These are phyloP conservation scores for Acromyrmex heyeri DNA, from an alignment of 1,140 invertebrate genomes.

Conservation along the genomic window DNA sequence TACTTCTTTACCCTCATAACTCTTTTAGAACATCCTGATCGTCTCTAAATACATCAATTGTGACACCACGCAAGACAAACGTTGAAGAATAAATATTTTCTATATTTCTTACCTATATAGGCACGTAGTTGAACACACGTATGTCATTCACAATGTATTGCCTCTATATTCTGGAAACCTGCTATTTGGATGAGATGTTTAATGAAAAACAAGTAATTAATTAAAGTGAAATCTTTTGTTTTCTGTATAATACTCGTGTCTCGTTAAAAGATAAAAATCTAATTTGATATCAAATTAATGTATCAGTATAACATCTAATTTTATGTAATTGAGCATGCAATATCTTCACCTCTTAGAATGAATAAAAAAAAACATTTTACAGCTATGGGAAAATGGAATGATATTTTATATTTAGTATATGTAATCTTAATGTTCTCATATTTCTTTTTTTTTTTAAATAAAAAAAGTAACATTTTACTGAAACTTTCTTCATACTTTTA, in stretches of 20 bases:
- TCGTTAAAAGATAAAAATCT: neutral
- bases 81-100: neutral
- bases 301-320: neutral
- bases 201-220: neutral
- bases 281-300: neutral
- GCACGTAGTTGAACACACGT: neutral
- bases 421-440: neutral
- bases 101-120: neutral
- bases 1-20: neutral
- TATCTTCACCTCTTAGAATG: neutral
- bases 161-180: neutral
- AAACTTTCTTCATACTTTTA: neutral
- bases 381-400: neutral
- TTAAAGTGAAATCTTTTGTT: conserved; percentile 4
- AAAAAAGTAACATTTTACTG: neutral
- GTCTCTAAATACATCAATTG: conserved; percentile 63
- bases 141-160: neutral
- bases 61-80: conserved; percentile 3
- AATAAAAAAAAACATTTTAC: neutral
- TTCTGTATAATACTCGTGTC: neutral
- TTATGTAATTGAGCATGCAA: neutral
- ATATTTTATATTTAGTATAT: neutral
- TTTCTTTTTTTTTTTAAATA: neutral
- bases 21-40: conserved; percentile 23
- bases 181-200: conserved; percentile 5